A percentile compares a stretch with the other conserved stretches of the same genome.
phyloP scores from a whole-genome alignment of 1,140 invertebrate genomes.

The Yoshiicerus persimilis region DNA sequence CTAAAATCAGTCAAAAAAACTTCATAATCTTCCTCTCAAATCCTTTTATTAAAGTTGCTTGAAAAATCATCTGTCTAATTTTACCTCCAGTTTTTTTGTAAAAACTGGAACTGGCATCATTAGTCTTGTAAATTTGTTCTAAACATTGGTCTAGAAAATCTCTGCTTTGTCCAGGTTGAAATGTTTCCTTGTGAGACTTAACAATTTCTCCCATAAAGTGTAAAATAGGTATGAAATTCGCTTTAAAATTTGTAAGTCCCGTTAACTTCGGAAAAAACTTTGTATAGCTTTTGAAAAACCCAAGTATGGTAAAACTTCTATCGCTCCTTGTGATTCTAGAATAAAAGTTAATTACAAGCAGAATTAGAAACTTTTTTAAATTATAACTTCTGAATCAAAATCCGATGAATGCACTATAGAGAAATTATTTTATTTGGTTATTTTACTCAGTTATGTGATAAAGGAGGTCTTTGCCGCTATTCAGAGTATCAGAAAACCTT shows the following conservation, averaged over 20 bases:
- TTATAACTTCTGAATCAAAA: no score
- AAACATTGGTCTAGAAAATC: neutral
- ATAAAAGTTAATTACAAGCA: neutral
- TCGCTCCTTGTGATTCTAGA: neutral
- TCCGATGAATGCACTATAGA: no score
- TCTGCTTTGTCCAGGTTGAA: neutral
- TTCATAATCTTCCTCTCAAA: no score
- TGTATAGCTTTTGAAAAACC: neutral
- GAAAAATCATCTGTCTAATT: neutral
- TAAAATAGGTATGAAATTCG: neutral
- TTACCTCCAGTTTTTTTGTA: neutral
- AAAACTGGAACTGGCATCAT: neutral
- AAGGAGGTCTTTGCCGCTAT: neutral
- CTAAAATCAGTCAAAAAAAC: no score
- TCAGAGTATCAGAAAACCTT: neutral
- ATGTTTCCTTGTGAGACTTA: neutral
- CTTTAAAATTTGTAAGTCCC: neutral
- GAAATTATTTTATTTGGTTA: no score
- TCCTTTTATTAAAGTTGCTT: no score
- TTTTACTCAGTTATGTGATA: neutral
- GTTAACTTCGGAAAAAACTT: neutral
- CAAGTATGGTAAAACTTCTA: neutral
- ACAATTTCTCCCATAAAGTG: neutral
- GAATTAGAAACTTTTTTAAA: neutral
- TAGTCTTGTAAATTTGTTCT: neutral